Percentiles rank a stretch among this genome's conserved stretches.
Evolutionary conservation across 2,113 vertebrate species (phyloP).

Genomic region (Corythornis vintsioides): DNA sequence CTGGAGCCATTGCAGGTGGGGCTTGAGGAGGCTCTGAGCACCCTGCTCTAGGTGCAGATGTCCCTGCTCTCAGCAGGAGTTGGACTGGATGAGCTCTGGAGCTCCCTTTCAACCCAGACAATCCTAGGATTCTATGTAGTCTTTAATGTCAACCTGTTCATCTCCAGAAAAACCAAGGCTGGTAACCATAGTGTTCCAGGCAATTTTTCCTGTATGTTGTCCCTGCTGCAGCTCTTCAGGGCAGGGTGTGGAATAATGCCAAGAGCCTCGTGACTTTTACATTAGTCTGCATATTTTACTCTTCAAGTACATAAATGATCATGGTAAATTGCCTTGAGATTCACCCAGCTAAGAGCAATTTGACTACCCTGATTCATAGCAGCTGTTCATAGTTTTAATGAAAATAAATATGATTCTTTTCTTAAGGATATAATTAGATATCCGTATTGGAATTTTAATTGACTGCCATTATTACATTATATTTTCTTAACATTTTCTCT

Average conservation of each 20-base stretch:
- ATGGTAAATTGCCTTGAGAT: not conserved
- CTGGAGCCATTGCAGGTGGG: too few relatives aligned
- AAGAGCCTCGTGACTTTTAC: slow-evolving; percentile 39
- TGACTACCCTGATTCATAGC: not conserved
- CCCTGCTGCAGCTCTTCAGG: not conserved
- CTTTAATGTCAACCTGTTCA: slow-evolving; percentile 12
- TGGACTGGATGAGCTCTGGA: too few relatives aligned
- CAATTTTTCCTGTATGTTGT: not conserved
- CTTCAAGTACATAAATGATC: slow-evolving; percentile 38
- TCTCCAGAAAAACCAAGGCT: slow-evolving; percentile 21
- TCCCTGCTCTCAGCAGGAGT: too few relatives aligned
- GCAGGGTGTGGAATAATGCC: slow-evolving; percentile 40
- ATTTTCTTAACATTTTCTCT: not conserved
- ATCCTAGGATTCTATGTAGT: not conserved
- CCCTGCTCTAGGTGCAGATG: too few relatives aligned
- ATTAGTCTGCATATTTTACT: slow-evolving; percentile 24
- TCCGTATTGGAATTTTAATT: slow-evolving; percentile 18
- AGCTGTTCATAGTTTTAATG: slow-evolving; percentile 35
- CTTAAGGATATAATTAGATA: not conserved
- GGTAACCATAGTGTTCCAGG: not conserved
- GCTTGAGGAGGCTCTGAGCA: too few relatives aligned
- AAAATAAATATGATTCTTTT: not conserved
- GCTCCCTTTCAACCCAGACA: too few relatives aligned
- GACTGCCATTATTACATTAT: not conserved
- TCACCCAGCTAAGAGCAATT: not conserved